A percentile compares a stretch with the other conserved stretches of the same genome.
phyloP scores from a whole-genome alignment of 92 coral and sea anemone genomes.

The Parazoanthus swiftii region DNA sequence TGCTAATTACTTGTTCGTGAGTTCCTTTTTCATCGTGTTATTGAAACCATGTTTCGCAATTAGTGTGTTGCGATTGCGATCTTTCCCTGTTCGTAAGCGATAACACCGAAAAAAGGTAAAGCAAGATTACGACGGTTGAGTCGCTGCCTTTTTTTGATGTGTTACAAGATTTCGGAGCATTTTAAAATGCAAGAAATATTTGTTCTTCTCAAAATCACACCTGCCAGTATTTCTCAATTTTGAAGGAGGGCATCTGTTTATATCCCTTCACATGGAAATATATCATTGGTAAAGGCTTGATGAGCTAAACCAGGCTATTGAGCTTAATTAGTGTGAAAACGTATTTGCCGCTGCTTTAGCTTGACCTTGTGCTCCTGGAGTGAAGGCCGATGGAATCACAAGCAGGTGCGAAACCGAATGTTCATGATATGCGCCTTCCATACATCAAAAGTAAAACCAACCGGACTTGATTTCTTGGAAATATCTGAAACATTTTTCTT shows the following conservation, averaged over 20 bases:
- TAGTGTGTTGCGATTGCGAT: no score
- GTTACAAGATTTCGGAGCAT: not conserved
- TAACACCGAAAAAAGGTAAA: no score
- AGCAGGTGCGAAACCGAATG: not conserved
- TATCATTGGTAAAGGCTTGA: not conserved
- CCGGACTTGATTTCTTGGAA: not conserved
- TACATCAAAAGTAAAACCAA: no score
- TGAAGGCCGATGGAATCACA: not conserved
- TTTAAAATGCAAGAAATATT: no score
- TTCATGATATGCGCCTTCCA: not conserved
- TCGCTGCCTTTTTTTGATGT: not conserved
- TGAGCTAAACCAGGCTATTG: not conserved
- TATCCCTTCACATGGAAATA: not conserved
- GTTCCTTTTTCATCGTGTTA: no score
- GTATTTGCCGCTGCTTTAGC: not conserved
- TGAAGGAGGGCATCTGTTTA: not conserved
- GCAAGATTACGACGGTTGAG: no score
- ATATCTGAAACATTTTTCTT: no score
- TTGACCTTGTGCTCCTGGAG: not conserved
- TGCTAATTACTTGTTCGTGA: no score
- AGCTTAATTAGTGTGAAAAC: not conserved
- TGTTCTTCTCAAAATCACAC: not conserved
- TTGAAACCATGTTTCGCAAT: no score
- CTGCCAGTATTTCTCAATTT: not conserved
- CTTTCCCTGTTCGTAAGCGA: no score